These are phyloP conservation scores for Epinotia brunnichana DNA, from an alignment of 2,888 invertebrate genomes.

Conservation along the genomic window DNA sequence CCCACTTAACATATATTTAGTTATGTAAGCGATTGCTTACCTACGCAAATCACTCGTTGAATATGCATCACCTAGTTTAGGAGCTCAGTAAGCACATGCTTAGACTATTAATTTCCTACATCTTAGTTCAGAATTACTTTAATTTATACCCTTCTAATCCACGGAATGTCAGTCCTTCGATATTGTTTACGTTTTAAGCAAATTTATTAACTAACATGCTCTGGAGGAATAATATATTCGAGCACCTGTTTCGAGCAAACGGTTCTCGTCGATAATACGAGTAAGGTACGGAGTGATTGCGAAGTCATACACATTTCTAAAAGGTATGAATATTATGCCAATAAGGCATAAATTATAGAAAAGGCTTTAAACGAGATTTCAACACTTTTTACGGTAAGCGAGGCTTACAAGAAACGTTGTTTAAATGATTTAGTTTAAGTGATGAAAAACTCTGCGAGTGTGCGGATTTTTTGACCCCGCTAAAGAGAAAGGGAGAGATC, in stretches of 20 bases:
- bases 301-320: not conserved
- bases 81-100: constrained; percentile 80
- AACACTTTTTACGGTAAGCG: no score
- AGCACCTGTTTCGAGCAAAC: constrained; percentile 32
- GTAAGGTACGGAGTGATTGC: not conserved
- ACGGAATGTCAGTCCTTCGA: constrained; percentile 46
- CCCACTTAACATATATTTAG: constrained; percentile 57
- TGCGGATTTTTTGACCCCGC: no score
- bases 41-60: constrained; percentile 83
- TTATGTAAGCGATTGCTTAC: constrained; percentile 81
- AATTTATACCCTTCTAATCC: constrained; percentile 54
- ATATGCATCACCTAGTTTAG: constrained; percentile 82
- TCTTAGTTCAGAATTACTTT: constrained; percentile 62
- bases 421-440: no score
- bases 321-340: not conserved
- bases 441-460: no score
- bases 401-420: no score
- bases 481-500: no score
- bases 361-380: no score
- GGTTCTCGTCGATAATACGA: not conserved
- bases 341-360: no score
- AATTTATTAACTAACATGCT: constrained; percentile 38
- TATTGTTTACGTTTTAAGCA: constrained; percentile 37
- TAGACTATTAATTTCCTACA: constrained; percentile 79
- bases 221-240: constrained; percentile 11